These are phyloP conservation scores for Aphelinus certus DNA, from an alignment of 1,140 invertebrate genomes.

Conservation along the genomic window DNA sequence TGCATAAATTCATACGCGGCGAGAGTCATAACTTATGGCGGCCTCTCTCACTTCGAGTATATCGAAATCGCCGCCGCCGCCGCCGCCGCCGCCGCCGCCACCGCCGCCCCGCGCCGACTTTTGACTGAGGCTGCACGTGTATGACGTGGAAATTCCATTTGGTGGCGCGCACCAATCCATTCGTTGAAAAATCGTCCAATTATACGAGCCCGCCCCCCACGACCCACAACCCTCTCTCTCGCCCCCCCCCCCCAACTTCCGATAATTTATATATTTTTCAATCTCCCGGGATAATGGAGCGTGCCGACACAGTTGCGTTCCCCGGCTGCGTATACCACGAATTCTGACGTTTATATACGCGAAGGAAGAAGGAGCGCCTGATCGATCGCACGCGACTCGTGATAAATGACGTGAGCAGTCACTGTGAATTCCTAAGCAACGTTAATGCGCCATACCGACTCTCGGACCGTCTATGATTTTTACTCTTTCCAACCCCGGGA, in stretches of 20 bases:
- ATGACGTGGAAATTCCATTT: slow-evolving; percentile 49
- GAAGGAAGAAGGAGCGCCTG: neutral
- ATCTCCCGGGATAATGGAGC: neutral
- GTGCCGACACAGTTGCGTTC: no score
- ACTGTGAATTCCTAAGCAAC: slow-evolving; percentile 6
- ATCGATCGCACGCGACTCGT: slow-evolving; percentile 3
- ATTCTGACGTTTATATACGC: no score
- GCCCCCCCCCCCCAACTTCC: neutral
- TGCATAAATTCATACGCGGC: slow-evolving; percentile 62
- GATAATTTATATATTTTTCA: slow-evolving; percentile 38
- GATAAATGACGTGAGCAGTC: neutral
- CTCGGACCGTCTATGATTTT: neutral
- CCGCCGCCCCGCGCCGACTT: slow-evolving; percentile 22
- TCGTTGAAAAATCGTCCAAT: slow-evolving; percentile 51
- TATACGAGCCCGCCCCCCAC: slow-evolving; percentile 22
- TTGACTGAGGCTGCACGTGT: neutral
- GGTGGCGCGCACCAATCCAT: slow-evolving; percentile 45
- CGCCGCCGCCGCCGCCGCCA: slow-evolving; percentile 46
- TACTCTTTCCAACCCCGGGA: no score
- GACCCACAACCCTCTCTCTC: no score
- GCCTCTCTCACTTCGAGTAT: slow-evolving; percentile 32
- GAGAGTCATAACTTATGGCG: slow-evolving; percentile 56
- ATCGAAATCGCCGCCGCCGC: slow-evolving; percentile 58
- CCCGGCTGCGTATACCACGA: no score
- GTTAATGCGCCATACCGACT: no score